phyloP scores from a whole-genome alignment of 2,113 vertebrate species.

The Psephotus haematonotus region DNA sequence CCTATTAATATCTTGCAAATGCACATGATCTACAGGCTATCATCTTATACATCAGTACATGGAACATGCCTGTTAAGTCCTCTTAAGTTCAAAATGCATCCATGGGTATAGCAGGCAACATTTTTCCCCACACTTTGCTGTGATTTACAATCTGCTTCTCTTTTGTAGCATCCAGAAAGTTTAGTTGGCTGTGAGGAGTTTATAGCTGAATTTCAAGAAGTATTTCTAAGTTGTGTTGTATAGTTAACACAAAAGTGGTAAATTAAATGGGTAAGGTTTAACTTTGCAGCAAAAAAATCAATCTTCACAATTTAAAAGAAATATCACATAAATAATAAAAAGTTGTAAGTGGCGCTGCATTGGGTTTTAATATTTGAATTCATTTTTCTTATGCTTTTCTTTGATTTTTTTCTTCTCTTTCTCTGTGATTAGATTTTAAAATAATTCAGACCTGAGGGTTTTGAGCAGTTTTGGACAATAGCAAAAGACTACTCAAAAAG shows the following conservation, averaged over 20 bases:
- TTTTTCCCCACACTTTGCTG: neutral
- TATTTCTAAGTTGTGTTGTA: neutral
- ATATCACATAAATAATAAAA: neutral
- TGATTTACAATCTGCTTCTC: neutral
- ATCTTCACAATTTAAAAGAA: neutral
- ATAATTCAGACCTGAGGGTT: neutral
- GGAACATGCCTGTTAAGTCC: fast-evolving
- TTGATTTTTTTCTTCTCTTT: neutral
- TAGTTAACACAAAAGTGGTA: neutral
- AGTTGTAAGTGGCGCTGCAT: neutral
- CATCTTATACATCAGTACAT: neutral
- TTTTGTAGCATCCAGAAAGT: neutral
- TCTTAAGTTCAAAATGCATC: neutral
- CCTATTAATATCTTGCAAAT: neutral
- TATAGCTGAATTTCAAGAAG: neutral
- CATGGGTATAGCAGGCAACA: neutral
- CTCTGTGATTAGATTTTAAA: neutral
- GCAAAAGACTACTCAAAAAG: neutral
- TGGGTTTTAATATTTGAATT: neutral
- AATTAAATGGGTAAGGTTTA: neutral
- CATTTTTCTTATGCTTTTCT: neutral
- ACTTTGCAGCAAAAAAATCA: neutral
- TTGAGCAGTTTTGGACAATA: neutral
- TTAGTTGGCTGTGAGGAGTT: neutral
- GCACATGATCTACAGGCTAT: neutral